Percentiles rank a stretch among this genome's conserved stretches.
Evolutionary conservation across 2,888 invertebrate species (phyloP).

Genomic region (Acholoe squamosa): DNA sequence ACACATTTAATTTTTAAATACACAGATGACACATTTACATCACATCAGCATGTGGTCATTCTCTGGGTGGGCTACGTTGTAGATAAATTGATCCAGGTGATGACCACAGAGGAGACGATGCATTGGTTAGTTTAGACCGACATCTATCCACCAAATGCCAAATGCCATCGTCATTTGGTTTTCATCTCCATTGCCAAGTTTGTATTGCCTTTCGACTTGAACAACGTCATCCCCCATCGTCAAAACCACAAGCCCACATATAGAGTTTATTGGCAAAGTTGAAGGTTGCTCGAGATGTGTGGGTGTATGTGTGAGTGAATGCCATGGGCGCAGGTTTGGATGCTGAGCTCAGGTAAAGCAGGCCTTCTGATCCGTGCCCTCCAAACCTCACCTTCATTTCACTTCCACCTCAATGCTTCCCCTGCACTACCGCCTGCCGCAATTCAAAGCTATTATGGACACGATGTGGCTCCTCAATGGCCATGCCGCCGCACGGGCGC

Average conservation of each 20-base stretch:
- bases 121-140: constrained; percentile 28
- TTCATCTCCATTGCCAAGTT: not conserved
- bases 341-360: not conserved
- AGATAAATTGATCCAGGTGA: too few relatives aligned
- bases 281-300: constrained; percentile 40
- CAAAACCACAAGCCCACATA: not conserved
- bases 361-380: constrained; percentile 47
- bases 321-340: constrained; percentile 48
- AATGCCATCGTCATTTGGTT: constrained; percentile 46
- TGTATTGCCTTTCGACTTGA: constrained; percentile 21
- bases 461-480: constrained; percentile 34
- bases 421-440: not conserved
- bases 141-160: not conserved
- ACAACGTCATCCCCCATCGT: not conserved
- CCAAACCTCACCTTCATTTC: constrained; percentile 52
- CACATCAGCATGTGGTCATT: too few relatives aligned
- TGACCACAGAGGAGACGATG: too few relatives aligned
- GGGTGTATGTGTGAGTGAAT: constrained; percentile 56
- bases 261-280: constrained; percentile 46
- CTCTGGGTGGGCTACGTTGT: too few relatives aligned
- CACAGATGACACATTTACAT: too few relatives aligned
- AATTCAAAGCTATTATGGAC: constrained; percentile 54
- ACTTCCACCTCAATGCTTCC: constrained; percentile 25
- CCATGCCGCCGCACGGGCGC: not conserved
- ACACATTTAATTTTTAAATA: too few relatives aligned